Evolutionary conservation across 2,797 vertebrate genomes (phyloP).

Genomic region (Smutsia temminckii): DNA sequence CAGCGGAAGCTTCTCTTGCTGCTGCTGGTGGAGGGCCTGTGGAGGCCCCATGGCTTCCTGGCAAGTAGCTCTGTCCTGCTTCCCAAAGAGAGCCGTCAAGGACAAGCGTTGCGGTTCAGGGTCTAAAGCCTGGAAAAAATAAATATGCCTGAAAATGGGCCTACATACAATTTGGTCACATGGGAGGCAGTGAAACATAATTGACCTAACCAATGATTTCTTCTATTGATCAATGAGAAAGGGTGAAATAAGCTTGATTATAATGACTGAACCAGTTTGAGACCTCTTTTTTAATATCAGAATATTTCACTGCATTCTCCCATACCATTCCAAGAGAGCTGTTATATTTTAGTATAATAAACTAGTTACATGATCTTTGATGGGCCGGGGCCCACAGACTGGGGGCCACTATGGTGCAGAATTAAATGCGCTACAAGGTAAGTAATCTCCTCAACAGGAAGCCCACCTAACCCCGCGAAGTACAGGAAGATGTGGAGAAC

Average conservation of each 20-base stretch:
- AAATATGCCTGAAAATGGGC: conserved; percentile 40
- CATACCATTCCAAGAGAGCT: background rate
- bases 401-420: background rate
- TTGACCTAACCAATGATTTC: background rate
- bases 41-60: conserved; percentile 54
- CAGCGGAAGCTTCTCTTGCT: conserved; percentile 54
- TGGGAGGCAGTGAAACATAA: background rate
- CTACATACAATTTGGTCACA: background rate
- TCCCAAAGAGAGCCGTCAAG: conserved; percentile 91
- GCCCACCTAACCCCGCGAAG: background rate
- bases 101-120: conserved; percentile 89
- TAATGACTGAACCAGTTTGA: background rate
- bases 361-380: background rate
- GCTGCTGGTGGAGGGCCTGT: background rate
- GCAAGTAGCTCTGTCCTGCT: conserved; percentile 80
- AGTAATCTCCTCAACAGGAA: background rate
- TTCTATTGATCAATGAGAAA: background rate
- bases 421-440: background rate
- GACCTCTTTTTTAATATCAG: background rate
- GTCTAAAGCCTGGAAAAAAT: conserved; percentile 76
- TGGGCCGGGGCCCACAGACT: background rate
- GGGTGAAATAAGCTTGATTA: background rate
- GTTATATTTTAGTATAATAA: background rate
- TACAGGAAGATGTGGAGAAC: background rate
- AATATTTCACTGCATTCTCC: background rate